A percentile compares a stretch with the other conserved stretches of the same genome.
Evolutionary conservation across 2,797 vertebrate genomes (phyloP).

Genomic region (Ptychadena robeensis): DNA sequence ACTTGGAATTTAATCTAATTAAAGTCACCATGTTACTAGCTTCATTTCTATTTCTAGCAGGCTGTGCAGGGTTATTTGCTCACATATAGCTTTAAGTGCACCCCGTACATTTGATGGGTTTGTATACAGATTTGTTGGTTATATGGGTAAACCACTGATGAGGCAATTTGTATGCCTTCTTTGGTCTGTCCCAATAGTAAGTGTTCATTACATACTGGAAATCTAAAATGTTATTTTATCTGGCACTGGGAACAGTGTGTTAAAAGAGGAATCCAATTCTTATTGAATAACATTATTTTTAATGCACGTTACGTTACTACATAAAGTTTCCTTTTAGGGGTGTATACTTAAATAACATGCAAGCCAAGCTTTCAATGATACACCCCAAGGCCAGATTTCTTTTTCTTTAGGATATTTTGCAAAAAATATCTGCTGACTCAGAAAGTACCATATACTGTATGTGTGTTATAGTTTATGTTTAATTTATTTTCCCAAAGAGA

Average conservation of each 20-base stretch:
- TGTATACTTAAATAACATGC: neutral
- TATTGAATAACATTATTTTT: neutral
- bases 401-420: neutral
- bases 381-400: neutral
- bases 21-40: conserved; percentile 9
- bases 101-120: neutral
- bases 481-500: too few species aligned
- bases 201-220: neutral
- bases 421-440: too few species aligned
- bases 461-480: too few species aligned
- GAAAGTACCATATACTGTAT: too few species aligned
- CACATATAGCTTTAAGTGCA: neutral
- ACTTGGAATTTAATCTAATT: conserved; percentile 24
- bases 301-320: neutral
- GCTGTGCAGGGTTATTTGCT: neutral
- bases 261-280: neutral
- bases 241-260: neutral
- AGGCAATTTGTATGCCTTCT: neutral
- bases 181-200: neutral
- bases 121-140: neutral
- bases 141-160: neutral
- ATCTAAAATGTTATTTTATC: neutral
- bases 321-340: neutral
- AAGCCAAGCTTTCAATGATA: neutral
- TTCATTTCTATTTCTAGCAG: neutral